These are phyloP conservation scores for Sarotherodon lohbergeri DNA, from an alignment of 2,113 vertebrate species.

Conservation along the genomic window DNA sequence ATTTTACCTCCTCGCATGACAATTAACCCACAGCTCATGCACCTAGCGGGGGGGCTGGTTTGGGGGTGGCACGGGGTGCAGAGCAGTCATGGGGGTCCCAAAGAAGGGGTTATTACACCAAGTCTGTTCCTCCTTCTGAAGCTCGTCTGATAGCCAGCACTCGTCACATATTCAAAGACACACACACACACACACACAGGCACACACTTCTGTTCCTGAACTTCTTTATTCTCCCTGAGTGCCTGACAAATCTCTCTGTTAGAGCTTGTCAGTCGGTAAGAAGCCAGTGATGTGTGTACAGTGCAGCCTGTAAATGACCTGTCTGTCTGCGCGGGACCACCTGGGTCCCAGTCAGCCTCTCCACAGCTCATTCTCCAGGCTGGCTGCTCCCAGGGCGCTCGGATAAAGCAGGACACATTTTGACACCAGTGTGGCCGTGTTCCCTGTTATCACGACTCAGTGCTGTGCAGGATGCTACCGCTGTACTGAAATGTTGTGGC, in stretches of 20 bases:
- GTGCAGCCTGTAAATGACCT: conserved; percentile 56
- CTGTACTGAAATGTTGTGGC: conserved; percentile 53
- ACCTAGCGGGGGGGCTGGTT: conserved; percentile 55
- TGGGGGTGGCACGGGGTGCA: conserved; percentile 37
- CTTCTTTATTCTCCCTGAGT: conserved; percentile 55
- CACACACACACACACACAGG: background rate
- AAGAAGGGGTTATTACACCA: conserved; percentile 47
- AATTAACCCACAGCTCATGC: conserved; percentile 85
- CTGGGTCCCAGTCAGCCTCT: conserved; percentile 58
- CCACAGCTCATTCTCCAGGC: conserved; percentile 44
- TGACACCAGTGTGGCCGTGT: conserved; percentile 52
- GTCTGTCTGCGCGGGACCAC: conserved; percentile 67
- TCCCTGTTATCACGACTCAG: conserved; percentile 53
- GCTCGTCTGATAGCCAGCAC: conserved; percentile 30
- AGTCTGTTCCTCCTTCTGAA: conserved; percentile 36
- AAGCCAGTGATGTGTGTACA: conserved; percentile 56
- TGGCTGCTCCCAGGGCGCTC: conserved; percentile 34
- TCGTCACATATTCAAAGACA: conserved; percentile 31
- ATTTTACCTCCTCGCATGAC: conserved; percentile 91
- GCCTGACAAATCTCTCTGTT: conserved; percentile 66
- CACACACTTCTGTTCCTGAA: conserved; percentile 9
- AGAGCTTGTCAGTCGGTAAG: conserved; percentile 51
- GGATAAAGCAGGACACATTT: conserved; percentile 60
- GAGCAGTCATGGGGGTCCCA: conserved; percentile 44
- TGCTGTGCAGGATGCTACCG: conserved; percentile 49